These are phyloP conservation scores for Lepilemur ruficaudatus DNA, from an alignment of 2,797 vertebrate species.

Conservation along the genomic window DNA sequence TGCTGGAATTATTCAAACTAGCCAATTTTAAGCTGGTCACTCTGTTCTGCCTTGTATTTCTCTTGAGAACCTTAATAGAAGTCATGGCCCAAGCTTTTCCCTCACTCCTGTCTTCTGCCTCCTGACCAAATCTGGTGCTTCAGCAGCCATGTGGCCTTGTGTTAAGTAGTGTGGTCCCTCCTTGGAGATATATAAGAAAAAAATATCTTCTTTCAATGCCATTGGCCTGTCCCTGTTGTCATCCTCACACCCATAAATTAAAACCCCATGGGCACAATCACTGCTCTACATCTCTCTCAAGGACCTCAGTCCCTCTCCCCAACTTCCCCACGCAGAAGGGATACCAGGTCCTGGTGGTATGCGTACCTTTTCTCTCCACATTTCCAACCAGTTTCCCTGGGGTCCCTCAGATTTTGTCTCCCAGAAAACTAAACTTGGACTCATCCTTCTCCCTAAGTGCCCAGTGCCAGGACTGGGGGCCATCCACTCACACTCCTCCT, in stretches of 20 bases:
- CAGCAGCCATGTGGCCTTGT: accelerated
- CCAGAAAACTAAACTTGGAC: not conserved
- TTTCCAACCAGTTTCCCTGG: not conserved
- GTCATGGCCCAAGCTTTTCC: too few species aligned
- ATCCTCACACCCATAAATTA: not conserved
- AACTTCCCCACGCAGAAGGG: not conserved
- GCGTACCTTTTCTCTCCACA: not conserved
- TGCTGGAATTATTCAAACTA: not conserved
- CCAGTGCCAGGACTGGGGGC: not conserved
- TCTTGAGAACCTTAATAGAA: not conserved
- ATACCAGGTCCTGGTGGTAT: not conserved
- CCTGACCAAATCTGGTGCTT: not conserved
- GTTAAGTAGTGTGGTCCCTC: not conserved
- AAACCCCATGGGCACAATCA: not conserved
- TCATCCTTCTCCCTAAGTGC: not conserved
- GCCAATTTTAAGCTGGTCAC: not conserved
- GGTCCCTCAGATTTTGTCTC: not conserved
- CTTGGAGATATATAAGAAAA: not conserved
- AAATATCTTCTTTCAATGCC: not conserved
- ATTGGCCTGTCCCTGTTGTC: not conserved
- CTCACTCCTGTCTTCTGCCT: not conserved
- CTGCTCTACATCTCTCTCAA: not conserved
- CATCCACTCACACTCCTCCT: not conserved
- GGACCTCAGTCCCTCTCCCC: not conserved
- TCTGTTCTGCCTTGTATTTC: not conserved